A percentile compares a stretch with the other conserved stretches of the same genome.
phyloP scores from a whole-genome alignment of 2,888 invertebrate species.

The Eilema sororculum region DNA sequence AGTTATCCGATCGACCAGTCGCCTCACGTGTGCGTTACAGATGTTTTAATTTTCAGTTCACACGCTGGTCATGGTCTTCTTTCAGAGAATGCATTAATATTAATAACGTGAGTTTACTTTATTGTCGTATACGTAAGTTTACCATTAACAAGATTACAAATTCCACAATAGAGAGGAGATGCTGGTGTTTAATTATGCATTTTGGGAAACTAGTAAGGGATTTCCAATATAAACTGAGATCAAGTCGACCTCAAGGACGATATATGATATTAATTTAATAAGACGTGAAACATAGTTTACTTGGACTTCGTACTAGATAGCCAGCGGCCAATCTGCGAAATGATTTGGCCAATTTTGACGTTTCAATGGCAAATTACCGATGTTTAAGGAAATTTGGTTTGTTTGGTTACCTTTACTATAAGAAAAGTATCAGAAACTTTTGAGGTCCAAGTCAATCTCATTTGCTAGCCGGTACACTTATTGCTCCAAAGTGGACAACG shows the following conservation, averaged over 20 bases:
- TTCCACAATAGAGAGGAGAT: background rate
- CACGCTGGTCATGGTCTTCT: constrained; percentile 72
- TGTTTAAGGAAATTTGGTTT: background rate
- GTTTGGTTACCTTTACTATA: background rate
- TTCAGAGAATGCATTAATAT: constrained; percentile 79
- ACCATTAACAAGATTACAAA: background rate
- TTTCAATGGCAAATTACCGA: background rate
- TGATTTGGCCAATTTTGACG: background rate
- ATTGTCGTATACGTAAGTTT: constrained; percentile 46
- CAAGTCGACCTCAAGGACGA: background rate
- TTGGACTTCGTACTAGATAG: too few species aligned
- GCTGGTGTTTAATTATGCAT: background rate
- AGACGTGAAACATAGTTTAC: too few species aligned
- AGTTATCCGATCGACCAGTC: constrained; percentile 62
- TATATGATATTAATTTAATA: too few species aligned
- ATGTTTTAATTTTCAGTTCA: constrained; percentile 85
- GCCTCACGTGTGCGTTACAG: constrained; percentile 75
- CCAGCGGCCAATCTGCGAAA: too few species aligned
- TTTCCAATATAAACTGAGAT: background rate
- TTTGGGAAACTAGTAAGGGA: background rate
- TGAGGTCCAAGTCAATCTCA: background rate
- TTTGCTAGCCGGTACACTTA: background rate
- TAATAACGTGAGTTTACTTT: constrained; percentile 62
- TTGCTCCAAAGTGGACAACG: too few species aligned
- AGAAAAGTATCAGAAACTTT: background rate